Base-by-base conservation (phyloP, 2,888 invertebrate genomes). In the Ichneumon xanthorius region DNA sequence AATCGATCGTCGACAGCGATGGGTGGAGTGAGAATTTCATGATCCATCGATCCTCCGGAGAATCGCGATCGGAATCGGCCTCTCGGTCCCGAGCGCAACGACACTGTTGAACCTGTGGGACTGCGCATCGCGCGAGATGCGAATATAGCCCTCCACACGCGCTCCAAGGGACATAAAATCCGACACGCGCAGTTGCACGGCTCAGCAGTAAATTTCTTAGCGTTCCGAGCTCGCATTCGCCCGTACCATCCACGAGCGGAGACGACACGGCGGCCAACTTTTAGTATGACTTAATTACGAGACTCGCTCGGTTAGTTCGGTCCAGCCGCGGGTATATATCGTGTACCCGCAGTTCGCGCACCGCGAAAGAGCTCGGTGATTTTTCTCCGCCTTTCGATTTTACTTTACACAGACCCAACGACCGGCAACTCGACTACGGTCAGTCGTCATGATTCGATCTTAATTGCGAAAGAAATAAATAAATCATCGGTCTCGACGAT, bases 281-380 rank as follows among this genome's bases (percentile, higher is more conserved):
- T 88, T 87, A 88, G 86, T 88, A 85, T 86, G 90, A 88, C 88
- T 90, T 89, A 90, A 90, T 91, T 90, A 89, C 88, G 86, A 70
- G 84, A 80, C 67, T 72, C 85, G 78, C 84, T 80, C 79, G 77
- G 75, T 80, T 68, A 75, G 81, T 80, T 78, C 72, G 61, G 67
- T 84, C 70, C 76, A 84, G 33, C 4, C 16, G 30, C 63, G 48
- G 6, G 58, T 26, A 58, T 22, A 58, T 58, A 58, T 11, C 22
- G 26, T 14, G 4, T 4, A 14, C 14, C 58, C 58, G 58, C 26
- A 22, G 22, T 48, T 63, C 50, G 75, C 63, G 45, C 63, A 50
- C n/a, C 48, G 48, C 11, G 30, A 50, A 63, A 33, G 50, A 53
- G 16, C 37, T 48, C 48, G 19, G 37, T 30, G 6, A 16, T 45